Evolutionary conservation across 2,113 vertebrate genomes (phyloP).

Genomic region (Vidua chalybeata): DNA sequence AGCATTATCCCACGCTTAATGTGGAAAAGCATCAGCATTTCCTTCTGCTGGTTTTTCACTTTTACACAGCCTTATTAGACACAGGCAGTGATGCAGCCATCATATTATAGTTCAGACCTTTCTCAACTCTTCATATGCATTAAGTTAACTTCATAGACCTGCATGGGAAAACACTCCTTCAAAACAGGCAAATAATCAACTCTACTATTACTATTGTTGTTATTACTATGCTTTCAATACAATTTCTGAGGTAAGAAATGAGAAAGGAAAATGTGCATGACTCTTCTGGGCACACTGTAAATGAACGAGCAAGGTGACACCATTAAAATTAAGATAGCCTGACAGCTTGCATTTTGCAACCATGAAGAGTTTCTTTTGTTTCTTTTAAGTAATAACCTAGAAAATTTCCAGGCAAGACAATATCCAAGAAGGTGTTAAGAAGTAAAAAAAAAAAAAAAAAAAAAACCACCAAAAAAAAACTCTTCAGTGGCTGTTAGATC

Average conservation of each 20-base stretch:
- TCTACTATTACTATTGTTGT: neutral
- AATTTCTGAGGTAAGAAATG: neutral
- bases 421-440: neutral
- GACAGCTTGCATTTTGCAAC: neutral
- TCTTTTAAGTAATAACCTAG: neutral
- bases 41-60: neutral
- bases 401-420: neutral
- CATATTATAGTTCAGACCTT: neutral
- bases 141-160: neutral
- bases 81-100: neutral
- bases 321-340: neutral
- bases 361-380: neutral
- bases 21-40: neutral
- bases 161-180: neutral
- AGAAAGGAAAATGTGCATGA: neutral
- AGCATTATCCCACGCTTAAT: rapidly evolving
- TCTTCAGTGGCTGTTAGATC: neutral
- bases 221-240: neutral
- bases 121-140: neutral
- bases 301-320: neutral
- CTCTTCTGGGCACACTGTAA: neutral
- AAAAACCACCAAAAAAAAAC: neutral
- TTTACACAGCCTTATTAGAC: neutral
- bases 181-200: neutral
- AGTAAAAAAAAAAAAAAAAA: neutral